Evolutionary conservation across 2,888 invertebrate species (phyloP).

Genomic region (Tetragnatha montana): DNA sequence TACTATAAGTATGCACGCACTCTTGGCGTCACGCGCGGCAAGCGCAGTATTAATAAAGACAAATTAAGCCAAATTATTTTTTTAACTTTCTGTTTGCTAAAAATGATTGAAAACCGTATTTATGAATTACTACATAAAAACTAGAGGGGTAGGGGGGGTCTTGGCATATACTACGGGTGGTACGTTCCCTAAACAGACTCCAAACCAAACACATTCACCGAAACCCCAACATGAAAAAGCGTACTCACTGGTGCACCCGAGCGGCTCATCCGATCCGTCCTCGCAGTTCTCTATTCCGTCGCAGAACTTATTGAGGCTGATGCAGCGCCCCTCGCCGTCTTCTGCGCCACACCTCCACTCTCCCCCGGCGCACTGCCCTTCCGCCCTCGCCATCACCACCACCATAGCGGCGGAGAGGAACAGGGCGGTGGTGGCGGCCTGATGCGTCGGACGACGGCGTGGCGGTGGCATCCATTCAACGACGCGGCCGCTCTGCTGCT

Average conservation of each 20-base stretch:
- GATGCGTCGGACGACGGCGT: constrained; percentile 37
- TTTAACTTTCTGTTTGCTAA: no score
- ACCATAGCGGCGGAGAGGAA: constrained; percentile 8
- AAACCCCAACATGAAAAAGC: neutral
- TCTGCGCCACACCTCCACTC: constrained; percentile 56
- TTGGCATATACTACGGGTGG: no score
- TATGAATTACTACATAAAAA: no score
- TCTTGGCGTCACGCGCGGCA: no score
- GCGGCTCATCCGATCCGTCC: constrained; percentile 86
- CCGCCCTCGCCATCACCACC: constrained; percentile 18
- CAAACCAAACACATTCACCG: no score
- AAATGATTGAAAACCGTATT: no score
- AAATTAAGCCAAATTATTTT: no score
- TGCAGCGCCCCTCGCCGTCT: constrained; percentile 73
- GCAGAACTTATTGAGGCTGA: constrained; percentile 85
- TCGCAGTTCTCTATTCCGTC: constrained; percentile 86
- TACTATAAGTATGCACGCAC: no score
- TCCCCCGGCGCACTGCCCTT: constrained; percentile 31
- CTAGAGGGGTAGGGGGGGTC: no score
- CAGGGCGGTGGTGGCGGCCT: constrained; percentile 15
- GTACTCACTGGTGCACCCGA: constrained; percentile 86
- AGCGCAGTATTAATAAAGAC: no score
- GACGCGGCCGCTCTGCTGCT: constrained; percentile 21
- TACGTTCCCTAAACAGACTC: no score
- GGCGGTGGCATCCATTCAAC: constrained; percentile 70